phyloP scores from a whole-genome alignment of 1,140 invertebrate genomes.

The Microvelia longipes region DNA sequence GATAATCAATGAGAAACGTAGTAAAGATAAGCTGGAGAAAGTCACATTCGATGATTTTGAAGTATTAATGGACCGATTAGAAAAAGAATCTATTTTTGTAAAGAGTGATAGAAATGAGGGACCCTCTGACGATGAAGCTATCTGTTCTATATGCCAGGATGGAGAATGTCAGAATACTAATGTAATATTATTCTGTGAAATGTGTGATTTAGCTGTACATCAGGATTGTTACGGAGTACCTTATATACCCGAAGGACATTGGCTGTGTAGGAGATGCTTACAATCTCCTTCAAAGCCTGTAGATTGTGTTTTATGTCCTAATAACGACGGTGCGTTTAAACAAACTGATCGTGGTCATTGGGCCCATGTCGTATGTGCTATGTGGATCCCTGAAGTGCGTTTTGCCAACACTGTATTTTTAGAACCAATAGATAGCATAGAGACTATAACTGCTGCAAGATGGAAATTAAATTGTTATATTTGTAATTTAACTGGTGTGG shows the following conservation, averaged over 20 bases:
- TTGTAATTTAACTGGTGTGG: constrained; percentile 82
- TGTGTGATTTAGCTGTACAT: constrained; percentile 98
- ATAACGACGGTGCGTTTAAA: constrained; percentile 95
- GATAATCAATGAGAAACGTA: constrained; percentile 68
- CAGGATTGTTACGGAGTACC: constrained; percentile 99
- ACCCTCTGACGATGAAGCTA: constrained; percentile 77
- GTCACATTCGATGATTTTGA: constrained; percentile 78
- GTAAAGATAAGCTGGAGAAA: constrained; percentile 43
- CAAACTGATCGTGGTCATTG: constrained; percentile 90
- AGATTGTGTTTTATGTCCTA: constrained; percentile 93
- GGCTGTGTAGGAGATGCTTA: constrained; percentile 82
- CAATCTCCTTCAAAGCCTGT: constrained; percentile 90
- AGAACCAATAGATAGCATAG: constrained; percentile 92
- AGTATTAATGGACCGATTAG: constrained; percentile 85
- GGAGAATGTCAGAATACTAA: constrained; percentile 96
- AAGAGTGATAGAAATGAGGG: constrained; percentile 39
- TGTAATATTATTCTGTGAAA: constrained; percentile 94
- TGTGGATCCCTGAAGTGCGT: constrained; percentile 97
- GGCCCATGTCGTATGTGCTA: constrained; percentile 96
- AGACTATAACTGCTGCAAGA: constrained; percentile 86
- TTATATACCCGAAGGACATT: constrained; percentile 98
- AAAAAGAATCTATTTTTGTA: constrained; percentile 92
- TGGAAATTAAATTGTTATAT: constrained; percentile 93
- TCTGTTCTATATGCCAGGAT: constrained; percentile 88
- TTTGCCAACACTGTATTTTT: constrained; percentile 95